Evolutionary conservation across 2,888 invertebrate species (phyloP), one percentile per base, ranked within the genome.

Genomic region (Sinohyriopsis cumingii): DNA sequence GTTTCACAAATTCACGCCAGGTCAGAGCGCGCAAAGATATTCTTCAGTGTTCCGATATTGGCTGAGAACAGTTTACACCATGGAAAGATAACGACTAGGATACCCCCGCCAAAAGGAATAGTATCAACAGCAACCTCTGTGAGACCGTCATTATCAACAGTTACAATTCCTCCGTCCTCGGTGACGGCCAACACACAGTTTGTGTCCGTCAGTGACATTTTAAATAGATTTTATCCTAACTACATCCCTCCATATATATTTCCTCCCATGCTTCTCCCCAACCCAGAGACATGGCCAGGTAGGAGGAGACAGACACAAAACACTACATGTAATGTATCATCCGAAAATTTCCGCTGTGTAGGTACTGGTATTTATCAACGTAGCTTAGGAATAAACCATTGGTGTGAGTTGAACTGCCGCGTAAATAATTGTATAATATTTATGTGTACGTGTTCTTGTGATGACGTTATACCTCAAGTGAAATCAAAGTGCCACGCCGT

Each of bases 401-500:
- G 82, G 82, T 82, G 82, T 67, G 69, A 78, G 55, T 67, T 70
- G n/a, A 78, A 80, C 66, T 82, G 82, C 55, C 64, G 71, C 25
- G 75, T 75, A 9, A 67, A 71, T 25, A 77, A 78, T 53, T 82
- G 80, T 75, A 77, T 78, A 2, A 63, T 68, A 18, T 76, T 78
- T 59, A 80, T 80, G 76, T 82, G 80, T 70, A 75, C 78, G 0
- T 82, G 82, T 75, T 77, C 68, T 5, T 82, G 82, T 69, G 77
- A 77, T 20, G 75, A 75, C 12, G 68, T 63, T 53, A 53, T 33
- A 22, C 59, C 69, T 19, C 64, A 28, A 0, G 59, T 67, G 45
- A 72, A 63, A 9, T 69, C 72, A 6, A 78, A 72, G 28, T 87
- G 87, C 55, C 78, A 79, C 1, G 82, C 86, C 4, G 78, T 81